phyloP scores from a whole-genome alignment of 2,113 vertebrate genomes.

The Leptosomus discolor region DNA sequence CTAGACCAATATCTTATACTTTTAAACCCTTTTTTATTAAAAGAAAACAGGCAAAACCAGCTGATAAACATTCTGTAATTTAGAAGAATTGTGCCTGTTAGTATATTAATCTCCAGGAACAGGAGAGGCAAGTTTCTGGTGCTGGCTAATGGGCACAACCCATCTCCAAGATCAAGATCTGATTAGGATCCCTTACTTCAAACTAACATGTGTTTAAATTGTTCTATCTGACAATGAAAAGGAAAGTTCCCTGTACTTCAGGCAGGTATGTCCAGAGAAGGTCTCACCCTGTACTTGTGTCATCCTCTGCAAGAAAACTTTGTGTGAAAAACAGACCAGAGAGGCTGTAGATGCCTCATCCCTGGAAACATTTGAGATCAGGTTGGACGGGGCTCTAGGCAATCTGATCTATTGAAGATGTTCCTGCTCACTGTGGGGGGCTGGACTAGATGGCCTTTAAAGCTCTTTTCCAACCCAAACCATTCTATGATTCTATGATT shows the following conservation, averaged over 20 bases:
- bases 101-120: background rate
- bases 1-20: background rate
- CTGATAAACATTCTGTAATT: background rate
- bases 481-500: background rate
- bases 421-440: background rate
- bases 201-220: background rate
- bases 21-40: background rate
- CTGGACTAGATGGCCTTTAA: background rate
- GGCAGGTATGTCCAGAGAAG: background rate
- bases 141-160: background rate
- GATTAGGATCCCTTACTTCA: background rate
- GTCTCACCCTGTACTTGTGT: background rate
- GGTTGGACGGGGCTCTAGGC: background rate
- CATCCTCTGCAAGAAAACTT: background rate
- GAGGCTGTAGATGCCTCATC: background rate
- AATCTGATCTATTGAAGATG: background rate
- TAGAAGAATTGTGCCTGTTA: background rate
- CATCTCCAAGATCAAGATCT: background rate
- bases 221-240: background rate
- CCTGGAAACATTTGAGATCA: background rate
- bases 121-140: background rate
- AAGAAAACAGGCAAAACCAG: background rate
- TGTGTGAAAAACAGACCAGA: background rate
- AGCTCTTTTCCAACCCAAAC: background rate
- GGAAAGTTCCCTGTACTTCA: background rate